Conservation (phyloP, 2,797 vertebrate species). For the Crocodylus rhombifer region DNA sequence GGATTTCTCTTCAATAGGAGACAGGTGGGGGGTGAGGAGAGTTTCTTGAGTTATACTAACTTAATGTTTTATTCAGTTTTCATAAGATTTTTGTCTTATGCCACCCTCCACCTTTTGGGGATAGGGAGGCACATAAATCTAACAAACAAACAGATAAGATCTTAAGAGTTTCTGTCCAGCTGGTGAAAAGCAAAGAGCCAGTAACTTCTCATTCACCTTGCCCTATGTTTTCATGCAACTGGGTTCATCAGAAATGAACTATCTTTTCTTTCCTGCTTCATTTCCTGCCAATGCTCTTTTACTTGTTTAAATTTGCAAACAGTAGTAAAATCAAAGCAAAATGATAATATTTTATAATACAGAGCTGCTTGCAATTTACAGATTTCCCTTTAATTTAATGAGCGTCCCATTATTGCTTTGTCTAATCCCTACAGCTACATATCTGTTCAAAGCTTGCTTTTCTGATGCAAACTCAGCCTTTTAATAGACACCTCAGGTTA, state of each 20-base stretch:
- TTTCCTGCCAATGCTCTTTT: neutral
- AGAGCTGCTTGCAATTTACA: neutral
- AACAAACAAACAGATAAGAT: neutral
- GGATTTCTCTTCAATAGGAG: no score
- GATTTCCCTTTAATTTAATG: neutral
- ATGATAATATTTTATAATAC: neutral
- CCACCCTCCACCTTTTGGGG: no score
- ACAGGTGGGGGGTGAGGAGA: no score
- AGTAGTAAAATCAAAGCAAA: neutral
- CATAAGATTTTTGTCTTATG: no score
- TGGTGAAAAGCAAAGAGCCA: neutral
- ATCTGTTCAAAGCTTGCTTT: neutral
- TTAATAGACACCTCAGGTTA: slow-evolving; percentile 15
- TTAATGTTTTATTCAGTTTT: no score
- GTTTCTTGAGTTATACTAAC: no score
- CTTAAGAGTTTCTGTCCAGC: neutral
- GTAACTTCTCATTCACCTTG: neutral
- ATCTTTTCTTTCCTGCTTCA: neutral
- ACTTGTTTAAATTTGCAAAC: neutral
- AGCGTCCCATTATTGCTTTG: neutral
- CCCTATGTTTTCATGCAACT: no score
- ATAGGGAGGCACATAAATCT: no score
- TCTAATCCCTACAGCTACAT: neutral
- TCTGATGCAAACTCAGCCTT: neutral
- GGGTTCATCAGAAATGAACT: neutral